These are phyloP conservation scores for Meteorus sp. DNA, from an alignment of 1,140 invertebrate species.

Conservation along the genomic window DNA sequence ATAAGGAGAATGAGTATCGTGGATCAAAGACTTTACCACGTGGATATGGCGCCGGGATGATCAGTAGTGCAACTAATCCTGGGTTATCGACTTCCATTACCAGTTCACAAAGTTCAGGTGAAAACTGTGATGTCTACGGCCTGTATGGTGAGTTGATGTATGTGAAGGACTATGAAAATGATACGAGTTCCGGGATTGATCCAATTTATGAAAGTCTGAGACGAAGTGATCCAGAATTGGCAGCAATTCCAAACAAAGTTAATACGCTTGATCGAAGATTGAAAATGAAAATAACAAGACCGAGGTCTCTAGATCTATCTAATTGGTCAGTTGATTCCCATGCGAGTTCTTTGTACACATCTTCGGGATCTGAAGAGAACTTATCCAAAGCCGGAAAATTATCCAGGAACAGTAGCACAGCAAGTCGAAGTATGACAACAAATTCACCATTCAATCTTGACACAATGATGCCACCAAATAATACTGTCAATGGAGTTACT, in stretches of 20 bases:
- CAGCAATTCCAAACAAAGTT: conserved; percentile 77
- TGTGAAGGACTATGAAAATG: conserved; percentile 83
- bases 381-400: conserved; percentile 68
- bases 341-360: conserved; percentile 78
- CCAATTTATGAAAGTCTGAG: conserved; percentile 74
- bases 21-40: conserved; percentile 79
- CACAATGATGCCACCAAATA: conserved; percentile 5
- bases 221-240: conserved; percentile 79
- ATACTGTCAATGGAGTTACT: conserved; percentile 26
- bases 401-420: conserved; percentile 72
- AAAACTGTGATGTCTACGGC: conserved; percentile 83
- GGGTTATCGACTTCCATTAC: conserved; percentile 62
- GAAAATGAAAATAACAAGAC: conserved; percentile 77
- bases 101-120: conserved; percentile 64
- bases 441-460: conserved; percentile 28
- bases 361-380: conserved; percentile 80
- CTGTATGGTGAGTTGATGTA: conserved; percentile 88
- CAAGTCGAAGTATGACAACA: conserved; percentile 63
- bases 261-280: conserved; percentile 78
- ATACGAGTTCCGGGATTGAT: conserved; percentile 70
- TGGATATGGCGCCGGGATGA: conserved; percentile 61
- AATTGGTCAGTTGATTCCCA: conserved; percentile 87
- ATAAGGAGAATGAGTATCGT: conserved; percentile 70
- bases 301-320: conserved; percentile 79
- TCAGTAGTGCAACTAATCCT: conserved; percentile 24